These are phyloP conservation scores for Oreonectes daqikongensis DNA, from an alignment of 2,797 vertebrate genomes.

Conservation along the genomic window DNA sequence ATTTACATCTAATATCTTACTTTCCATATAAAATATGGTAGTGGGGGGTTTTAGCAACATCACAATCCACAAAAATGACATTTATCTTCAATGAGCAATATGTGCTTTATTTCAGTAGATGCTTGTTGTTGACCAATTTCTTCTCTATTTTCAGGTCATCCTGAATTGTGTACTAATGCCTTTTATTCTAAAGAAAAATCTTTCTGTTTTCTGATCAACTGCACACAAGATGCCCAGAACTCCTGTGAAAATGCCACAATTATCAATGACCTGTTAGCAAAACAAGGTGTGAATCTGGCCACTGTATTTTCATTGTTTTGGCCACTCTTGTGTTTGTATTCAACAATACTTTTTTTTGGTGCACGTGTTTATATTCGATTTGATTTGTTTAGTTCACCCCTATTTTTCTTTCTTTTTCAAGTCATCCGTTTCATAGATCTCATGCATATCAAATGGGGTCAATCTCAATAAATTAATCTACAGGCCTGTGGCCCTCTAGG, in stretches of 20 bases:
- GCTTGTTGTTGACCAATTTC: neutral
- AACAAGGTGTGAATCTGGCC: slow-evolving; percentile 16
- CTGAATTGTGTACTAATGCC: neutral
- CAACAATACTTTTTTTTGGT: neutral
- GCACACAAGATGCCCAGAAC: neutral
- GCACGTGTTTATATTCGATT: neutral
- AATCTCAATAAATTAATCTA: neutral
- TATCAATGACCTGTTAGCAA: neutral
- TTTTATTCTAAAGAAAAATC: slow-evolving; percentile 2
- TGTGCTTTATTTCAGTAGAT: too few relatives aligned
- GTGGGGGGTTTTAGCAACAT: too few relatives aligned
- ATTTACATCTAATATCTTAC: neutral
- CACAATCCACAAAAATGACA: too few relatives aligned
- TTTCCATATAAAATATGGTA: too few relatives aligned
- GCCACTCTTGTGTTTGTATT: neutral
- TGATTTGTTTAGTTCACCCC: neutral
- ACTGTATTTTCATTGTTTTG: neutral
- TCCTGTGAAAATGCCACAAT: slow-evolving; percentile 34
- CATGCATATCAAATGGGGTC: too few relatives aligned
- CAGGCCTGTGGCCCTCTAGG: neutral
- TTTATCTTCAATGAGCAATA: too few relatives aligned
- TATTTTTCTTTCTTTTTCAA: neutral
- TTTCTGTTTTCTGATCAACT: slow-evolving; percentile 54
- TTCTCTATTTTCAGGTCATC: slow-evolving; percentile 36
- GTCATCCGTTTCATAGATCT: neutral